phyloP scores from a whole-genome alignment of 2,888 invertebrate genomes.

The Himalopsyche tibetana region DNA sequence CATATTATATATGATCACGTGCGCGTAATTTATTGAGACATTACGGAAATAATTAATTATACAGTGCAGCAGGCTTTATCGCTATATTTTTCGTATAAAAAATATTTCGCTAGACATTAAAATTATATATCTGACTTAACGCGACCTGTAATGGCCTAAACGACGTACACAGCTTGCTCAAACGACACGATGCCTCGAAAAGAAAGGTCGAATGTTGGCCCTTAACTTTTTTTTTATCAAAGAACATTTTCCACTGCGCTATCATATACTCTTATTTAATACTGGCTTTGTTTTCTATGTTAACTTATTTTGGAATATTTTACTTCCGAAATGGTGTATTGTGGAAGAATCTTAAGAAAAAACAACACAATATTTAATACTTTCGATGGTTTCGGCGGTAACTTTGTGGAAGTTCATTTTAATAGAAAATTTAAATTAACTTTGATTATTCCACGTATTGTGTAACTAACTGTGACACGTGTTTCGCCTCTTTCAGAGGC shows the following conservation, averaged over 20 bases:
- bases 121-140: slow-evolving; percentile 26
- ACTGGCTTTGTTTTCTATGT: no score
- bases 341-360: no score
- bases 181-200: slow-evolving; percentile 22
- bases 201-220: slow-evolving; percentile 39
- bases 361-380: no score
- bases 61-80: not conserved
- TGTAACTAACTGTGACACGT: no score
- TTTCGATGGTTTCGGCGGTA: no score
- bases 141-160: slow-evolving; percentile 16
- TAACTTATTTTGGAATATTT: no score
- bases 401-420: no score
- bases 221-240: slow-evolving; percentile 14
- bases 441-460: no score
- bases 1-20: not conserved
- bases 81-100: slow-evolving; percentile 25
- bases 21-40: slow-evolving; percentile 20
- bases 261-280: not conserved
- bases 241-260: not conserved
- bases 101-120: not conserved
- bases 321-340: no score
- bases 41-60: not conserved
- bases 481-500: no score
- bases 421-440: no score
- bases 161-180: slow-evolving; percentile 11